These are phyloP conservation scores for Paramormyrops kingsleyae DNA, from an alignment of 2,113 vertebrate species.

Conservation along the genomic window DNA sequence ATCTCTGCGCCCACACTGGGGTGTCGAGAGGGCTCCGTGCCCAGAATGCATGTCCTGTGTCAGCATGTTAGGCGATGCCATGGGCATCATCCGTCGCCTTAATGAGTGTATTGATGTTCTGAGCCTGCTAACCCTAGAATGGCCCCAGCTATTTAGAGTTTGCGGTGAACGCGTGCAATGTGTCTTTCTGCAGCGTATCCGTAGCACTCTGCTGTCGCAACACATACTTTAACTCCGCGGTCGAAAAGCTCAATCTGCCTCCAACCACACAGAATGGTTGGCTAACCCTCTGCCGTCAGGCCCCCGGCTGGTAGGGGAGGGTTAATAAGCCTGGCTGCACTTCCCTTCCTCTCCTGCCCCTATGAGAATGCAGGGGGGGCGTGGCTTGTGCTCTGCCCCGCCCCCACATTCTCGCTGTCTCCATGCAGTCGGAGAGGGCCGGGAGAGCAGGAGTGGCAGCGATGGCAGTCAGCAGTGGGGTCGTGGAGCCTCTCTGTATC, in stretches of 20 bases:
- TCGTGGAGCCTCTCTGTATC: neutral
- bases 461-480: neutral
- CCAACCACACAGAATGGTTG: neutral
- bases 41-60: neutral
- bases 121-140: neutral
- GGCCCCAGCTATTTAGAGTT: neutral
- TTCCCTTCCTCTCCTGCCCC: neutral
- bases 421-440: neutral
- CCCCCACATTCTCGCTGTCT: neutral
- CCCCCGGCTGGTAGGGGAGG: constrained; percentile 6
- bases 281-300: neutral
- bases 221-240: neutral
- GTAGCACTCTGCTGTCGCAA: neutral
- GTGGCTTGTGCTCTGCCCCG: neutral
- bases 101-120: neutral
- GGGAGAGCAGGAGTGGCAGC: neutral
- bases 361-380: neutral
- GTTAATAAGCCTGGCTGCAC: constrained; percentile 15
- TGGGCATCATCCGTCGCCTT: neutral
- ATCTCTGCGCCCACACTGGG: neutral
- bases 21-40: neutral
- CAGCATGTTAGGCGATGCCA: neutral
- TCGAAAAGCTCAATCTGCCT: neutral
- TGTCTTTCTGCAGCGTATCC: neutral
- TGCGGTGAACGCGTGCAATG: neutral